Evolutionary conservation across 2,888 invertebrate genomes (phyloP), one percentile per base, ranked within the genome.

Genomic region (Lasioglossum malachurum): DNA sequence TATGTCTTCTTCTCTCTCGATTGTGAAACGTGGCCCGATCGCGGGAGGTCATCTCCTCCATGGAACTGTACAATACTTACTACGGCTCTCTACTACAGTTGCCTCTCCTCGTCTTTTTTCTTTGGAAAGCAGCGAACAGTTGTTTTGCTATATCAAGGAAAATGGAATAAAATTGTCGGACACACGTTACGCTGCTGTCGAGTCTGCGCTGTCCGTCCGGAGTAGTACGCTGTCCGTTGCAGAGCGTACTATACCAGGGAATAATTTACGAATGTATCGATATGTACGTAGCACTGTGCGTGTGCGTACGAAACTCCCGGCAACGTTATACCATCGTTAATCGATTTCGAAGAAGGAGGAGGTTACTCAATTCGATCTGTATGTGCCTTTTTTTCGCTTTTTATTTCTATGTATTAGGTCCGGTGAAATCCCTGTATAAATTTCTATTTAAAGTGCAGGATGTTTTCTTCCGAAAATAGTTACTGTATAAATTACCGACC

Each of bases 11-110:
- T 71, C n/a, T n/a, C n/a, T n/a, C n/a, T n/a, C 77, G 64, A 67
- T 44, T 44, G 87, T 35, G 76, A 88, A 87, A 83, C 83, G 82
- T 83, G 83, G 78, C 81, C 86, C 81, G 79, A 84, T 88, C 83
- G 82, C 76, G 46, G 46, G 27, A 19, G 78, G 35, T 12, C 46
- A 72, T 78, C 67, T 78, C 67, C 78, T 44, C 77, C 64, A 31
- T 19, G 8, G 31, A n/a, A 64, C 64, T 64, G 5, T 31, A 31
- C 16, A 2, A 64, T 8, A 27, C 31, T 60, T 60, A 7, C 31
- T 10, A 49, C 44, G 7, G 27, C 8, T n/a, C 27, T 2, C n/a
- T 27, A 10, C 49, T 23, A 23, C 31, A 53, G 49, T 16, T 19
- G 1, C 2, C 46, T 46, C 10, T 73, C 12, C 73, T 73, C 10